A percentile compares a stretch with the other conserved stretches of the same genome.
These are phyloP conservation scores for Micromesistius poutassou DNA, from an alignment of 2,797 vertebrate species.

Conservation along the genomic window DNA sequence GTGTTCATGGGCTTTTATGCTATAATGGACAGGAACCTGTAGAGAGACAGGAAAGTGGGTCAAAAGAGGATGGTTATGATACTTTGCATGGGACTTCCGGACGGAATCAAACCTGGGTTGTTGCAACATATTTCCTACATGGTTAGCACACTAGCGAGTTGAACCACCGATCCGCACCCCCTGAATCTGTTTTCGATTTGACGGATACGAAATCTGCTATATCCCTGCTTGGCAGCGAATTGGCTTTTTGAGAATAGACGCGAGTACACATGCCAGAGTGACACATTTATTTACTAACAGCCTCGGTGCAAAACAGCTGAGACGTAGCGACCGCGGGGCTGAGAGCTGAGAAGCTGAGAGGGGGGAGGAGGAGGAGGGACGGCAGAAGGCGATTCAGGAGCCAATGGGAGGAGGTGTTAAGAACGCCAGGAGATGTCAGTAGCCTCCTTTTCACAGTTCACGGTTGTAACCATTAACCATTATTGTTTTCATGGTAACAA, in stretches of 20 bases:
- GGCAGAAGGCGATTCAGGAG: not conserved
- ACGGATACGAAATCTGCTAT: not conserved
- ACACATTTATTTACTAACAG: conserved; percentile 1
- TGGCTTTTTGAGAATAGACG: not conserved
- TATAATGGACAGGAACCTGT: no score
- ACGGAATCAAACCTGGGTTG: no score
- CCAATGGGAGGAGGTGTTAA: conserved; percentile 3
- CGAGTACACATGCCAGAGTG: not conserved
- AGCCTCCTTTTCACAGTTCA: not conserved
- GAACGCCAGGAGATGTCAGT: not conserved
- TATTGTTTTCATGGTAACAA: not conserved
- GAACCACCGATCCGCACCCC: no score
- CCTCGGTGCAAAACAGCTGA: not conserved
- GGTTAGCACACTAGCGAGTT: no score
- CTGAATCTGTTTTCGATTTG: not conserved
- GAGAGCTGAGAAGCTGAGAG: not conserved
- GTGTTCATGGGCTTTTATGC: no score
- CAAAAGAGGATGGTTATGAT: no score
- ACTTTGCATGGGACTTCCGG: no score
- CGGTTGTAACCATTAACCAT: not conserved
- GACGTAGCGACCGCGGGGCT: not conserved
- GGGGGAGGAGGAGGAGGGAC: not conserved
- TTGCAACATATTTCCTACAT: no score
- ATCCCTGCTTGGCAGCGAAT: not conserved
- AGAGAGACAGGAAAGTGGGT: no score